Evolutionary conservation across 2,113 vertebrate species (phyloP).

Genomic region (Falco punctatus): DNA sequence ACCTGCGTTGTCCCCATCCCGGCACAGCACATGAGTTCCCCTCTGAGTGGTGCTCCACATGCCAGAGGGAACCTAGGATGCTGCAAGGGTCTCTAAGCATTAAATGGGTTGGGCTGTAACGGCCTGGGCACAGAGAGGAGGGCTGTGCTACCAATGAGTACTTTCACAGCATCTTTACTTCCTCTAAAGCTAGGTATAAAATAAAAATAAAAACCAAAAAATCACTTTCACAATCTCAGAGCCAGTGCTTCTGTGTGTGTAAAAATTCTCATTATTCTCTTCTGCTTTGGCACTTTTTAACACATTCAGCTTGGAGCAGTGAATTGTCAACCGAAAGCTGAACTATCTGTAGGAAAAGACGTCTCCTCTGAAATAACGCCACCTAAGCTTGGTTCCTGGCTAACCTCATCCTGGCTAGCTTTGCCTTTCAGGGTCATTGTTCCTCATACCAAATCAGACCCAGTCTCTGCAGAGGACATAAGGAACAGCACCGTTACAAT

Average conservation of each 20-base stretch:
- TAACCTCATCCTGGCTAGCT: neutral
- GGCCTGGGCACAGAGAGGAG: neutral
- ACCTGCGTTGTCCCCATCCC: neutral
- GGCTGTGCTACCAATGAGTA: fast-evolving
- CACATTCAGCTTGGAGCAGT: neutral
- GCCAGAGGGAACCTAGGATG: neutral
- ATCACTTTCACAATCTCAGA: neutral
- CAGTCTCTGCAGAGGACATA: neutral
- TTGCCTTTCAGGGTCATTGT: neutral
- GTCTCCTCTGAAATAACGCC: neutral
- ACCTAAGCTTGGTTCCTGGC: neutral
- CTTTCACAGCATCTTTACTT: neutral
- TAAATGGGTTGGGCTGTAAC: fast-evolving
- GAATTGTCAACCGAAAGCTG: neutral
- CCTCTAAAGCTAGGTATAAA: neutral
- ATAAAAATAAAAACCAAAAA: neutral
- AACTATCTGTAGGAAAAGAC: neutral
- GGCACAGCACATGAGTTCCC: fast-evolving
- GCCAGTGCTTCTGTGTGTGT: neutral
- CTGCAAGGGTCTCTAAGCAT: neutral
- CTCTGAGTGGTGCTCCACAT: neutral
- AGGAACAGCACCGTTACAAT: neutral
- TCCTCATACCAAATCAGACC: neutral
- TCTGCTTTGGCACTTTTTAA: neutral
- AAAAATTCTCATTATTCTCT: neutral